These are phyloP conservation scores for Umimayanthus kanabou DNA, from an alignment of 92 coral and sea anemone genomes.

Conservation along the genomic window DNA sequence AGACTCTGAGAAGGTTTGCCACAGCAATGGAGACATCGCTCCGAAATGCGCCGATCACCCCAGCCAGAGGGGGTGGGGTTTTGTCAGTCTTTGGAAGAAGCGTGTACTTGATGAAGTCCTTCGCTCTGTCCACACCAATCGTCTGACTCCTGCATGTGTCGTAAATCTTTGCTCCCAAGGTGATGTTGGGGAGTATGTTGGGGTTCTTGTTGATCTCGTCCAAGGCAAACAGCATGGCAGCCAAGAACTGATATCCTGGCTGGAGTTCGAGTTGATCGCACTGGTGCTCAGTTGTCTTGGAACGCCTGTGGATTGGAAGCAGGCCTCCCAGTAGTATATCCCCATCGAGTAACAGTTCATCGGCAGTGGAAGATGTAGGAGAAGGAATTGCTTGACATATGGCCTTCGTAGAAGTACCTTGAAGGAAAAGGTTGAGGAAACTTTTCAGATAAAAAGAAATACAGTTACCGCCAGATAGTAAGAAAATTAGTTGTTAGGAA, in stretches of 20 bases:
- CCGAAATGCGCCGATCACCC: conserved; percentile 54
- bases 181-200: no score
- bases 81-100: background rate
- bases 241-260: conserved; percentile 34
- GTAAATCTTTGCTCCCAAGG: conserved; percentile 17
- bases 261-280: conserved; percentile 42
- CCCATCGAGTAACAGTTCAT: conserved; percentile 4
- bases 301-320: conserved; percentile 45
- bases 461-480: no score
- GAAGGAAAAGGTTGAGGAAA: background rate
- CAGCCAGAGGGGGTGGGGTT: conserved; percentile 41
- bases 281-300: conserved; percentile 31
- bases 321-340: conserved; percentile 37
- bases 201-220: conserved; percentile 37
- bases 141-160: conserved; percentile 9
- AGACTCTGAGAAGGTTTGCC: conserved; percentile 52
- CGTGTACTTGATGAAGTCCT: conserved; percentile 45
- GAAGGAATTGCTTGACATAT: background rate
- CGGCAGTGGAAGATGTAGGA: background rate
- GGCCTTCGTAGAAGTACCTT: background rate
- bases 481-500: no score
- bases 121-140: conserved; percentile 50
- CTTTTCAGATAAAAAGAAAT: background rate
- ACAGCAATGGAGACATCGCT: conserved; percentile 51
- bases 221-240: conserved; percentile 49